Evolutionary conservation across 2,797 vertebrate species (phyloP), one percentile per base, ranked within the genome.

Genomic region (Alfaro cultratus): DNA sequence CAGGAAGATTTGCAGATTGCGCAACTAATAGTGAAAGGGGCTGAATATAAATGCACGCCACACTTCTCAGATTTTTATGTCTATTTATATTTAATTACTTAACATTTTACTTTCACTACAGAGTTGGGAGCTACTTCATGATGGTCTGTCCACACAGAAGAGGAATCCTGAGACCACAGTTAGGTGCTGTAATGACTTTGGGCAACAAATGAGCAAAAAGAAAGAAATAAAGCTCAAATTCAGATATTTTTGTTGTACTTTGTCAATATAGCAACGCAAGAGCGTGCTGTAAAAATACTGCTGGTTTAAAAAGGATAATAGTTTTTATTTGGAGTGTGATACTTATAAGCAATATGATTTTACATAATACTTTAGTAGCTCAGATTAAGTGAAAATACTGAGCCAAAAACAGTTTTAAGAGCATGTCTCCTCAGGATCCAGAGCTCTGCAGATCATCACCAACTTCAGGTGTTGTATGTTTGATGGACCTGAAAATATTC

Each of bases 81-180:
- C 5, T n/a, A n/a, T 55, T 2, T n/a, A 55, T 55, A 12, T n/a
- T 21, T 55, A n/a, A 11, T 55, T 55, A 55, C n/a, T n/a, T 4
- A n/a, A 51, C 49, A 51, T 39, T 75, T 81, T 74, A 26, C 8
- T 76, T 84, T 68, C 55, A 26, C 76, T 75, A 57, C 36, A 57
- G 47, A 21, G 6, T 23, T 51, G 8, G 21, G 49, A 23, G 49
- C 49, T 51, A 3, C 21, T 51, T 21, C 47, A 1, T 49, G 47
- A 5, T 47, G 18, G 67, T 29, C 12, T 36, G 51, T 81, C n/a
- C 36, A 21, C 15, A 64, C 15, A 36, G 31, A 36, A 64, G 12
- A 64, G 1, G 51, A 64, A 64, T 62, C 29, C 29, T 7, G 29
- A 34, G 12, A 9, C 31, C 15, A 34, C n/a, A 7, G 6, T 34